phyloP scores from a whole-genome alignment of 2,113 vertebrate genomes.

The Willisornis vidua region DNA sequence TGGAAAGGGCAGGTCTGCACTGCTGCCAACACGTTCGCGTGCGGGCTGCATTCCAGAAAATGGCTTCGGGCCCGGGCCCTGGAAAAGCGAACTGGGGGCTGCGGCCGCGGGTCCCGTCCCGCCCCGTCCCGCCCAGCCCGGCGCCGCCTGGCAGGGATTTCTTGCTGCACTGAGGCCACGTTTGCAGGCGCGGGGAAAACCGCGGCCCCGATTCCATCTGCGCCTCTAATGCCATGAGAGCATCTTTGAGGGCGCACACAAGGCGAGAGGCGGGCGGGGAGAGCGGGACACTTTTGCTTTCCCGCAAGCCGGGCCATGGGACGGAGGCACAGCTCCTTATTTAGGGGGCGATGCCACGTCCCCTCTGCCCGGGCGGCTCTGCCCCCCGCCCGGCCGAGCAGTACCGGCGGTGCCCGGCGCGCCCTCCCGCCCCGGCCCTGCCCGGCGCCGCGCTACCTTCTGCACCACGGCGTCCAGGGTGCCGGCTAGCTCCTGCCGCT shows the following conservation, averaged over 20 bases:
- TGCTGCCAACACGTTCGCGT: background rate
- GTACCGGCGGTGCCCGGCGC: too few species aligned
- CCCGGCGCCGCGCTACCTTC: slow-evolving; percentile 55
- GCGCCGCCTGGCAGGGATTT: background rate
- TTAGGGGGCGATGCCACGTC: background rate
- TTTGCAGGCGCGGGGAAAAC: background rate
- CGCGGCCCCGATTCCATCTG: background rate
- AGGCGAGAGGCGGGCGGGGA: background rate
- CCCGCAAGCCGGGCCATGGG: background rate
- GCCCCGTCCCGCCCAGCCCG: background rate
- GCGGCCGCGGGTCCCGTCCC: background rate
- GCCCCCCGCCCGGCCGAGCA: too few species aligned
- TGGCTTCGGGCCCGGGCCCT: background rate
- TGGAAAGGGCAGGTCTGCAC: background rate
- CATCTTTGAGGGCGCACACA: background rate
- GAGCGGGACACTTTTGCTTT: background rate
- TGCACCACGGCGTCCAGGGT: slow-evolving; percentile 65
- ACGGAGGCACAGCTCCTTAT: background rate
- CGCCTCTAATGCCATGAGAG: background rate
- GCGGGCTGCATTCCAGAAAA: background rate
- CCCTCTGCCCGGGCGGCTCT: too few species aligned
- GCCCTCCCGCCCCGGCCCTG: too few species aligned
- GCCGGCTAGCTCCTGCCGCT: slow-evolving; percentile 68
- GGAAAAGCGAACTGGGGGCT: background rate
- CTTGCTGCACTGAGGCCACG: slow-evolving; percentile 6